Percentiles rank a stretch among this genome's conserved stretches.
phyloP scores from a whole-genome alignment of 2,888 invertebrate genomes.

The Erebia ligea region DNA sequence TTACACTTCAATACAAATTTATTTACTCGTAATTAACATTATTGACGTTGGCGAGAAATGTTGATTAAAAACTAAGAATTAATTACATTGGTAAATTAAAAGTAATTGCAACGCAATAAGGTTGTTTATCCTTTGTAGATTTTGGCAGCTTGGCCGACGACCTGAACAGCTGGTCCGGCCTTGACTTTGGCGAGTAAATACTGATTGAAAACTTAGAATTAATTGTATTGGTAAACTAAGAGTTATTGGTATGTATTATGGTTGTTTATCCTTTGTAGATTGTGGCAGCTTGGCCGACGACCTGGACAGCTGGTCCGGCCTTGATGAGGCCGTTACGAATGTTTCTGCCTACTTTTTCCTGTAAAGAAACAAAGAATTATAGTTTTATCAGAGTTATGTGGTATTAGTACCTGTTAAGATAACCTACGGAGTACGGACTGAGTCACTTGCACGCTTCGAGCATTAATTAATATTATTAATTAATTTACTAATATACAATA shows the following conservation, averaged over 20 bases:
- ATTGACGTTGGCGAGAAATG: slow-evolving; percentile 15
- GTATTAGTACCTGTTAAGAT: neutral
- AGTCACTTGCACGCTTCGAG: too few species aligned
- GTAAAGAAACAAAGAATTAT: slow-evolving; percentile 35
- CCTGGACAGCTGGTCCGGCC: slow-evolving; percentile 57
- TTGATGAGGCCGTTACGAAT: slow-evolving; percentile 57
- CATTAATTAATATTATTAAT: too few species aligned
- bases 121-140: slow-evolving; percentile 43
- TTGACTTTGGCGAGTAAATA: slow-evolving; percentile 40
- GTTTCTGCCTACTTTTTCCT: slow-evolving; percentile 55
- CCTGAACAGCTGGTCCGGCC: slow-evolving; percentile 57
- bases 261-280: slow-evolving; percentile 43
- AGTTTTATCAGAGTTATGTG: neutral
- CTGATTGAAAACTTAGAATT: slow-evolving; percentile 6
- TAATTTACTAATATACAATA: too few species aligned
- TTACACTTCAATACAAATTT: neutral
- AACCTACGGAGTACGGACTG: too few species aligned
- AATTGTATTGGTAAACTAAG: neutral
- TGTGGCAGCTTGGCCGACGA: slow-evolving; percentile 50
- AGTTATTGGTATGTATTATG: neutral
- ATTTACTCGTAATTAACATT: slow-evolving; percentile 1
- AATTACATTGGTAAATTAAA: neutral
- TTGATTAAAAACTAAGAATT: slow-evolving; percentile 2
- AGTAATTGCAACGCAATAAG: neutral
- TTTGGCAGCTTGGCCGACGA: slow-evolving; percentile 50